Base-by-base conservation (phyloP, 2,797 vertebrate genomes). In the Acipenser oxyrinchus region DNA sequence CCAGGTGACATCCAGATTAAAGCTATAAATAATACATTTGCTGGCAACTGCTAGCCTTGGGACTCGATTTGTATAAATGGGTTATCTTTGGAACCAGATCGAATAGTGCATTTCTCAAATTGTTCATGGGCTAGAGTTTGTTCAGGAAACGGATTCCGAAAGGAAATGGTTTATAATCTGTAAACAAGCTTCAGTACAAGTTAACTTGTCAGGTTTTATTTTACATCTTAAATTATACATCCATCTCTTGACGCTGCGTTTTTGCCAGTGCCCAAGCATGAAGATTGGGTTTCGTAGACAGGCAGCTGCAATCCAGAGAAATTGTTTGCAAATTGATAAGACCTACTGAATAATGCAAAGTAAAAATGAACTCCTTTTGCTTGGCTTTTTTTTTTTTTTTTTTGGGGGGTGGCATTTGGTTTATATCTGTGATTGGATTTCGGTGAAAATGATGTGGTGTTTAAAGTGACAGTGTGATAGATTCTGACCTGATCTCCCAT, bases 21-120 rank as follows among this genome's bases (percentile, higher is more conserved):
- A 79, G 78, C 76, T 88, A 88, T 84, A 87, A 84, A 86, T 88
- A 88, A 71, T 73, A 72, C 65, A 71, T 66, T 69, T 82, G 82
- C 78, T 82, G 80, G 84, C 84, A 86, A 88, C 84, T 83, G 83
- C 81, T 68, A 63, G 74, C 76, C 78, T 66, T 65, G 66, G 73
- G 74, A 78, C 76, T 79, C 75, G 75, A 84, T 85, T 80, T 83
- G 82, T 57, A 6, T n/a, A 48, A 12, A 69, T 69, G 78, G 76
- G 77, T 70, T 81, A 80, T 82, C 69, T 86, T 83, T 81, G 81
- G 83, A 79, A 78, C 70, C 74, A 80, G 76, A 82, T 79, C 64
- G 81, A 75, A 61, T 64, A 62, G 48, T 49, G 49, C 55, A 58
- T 58, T 11, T 11, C 55, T 58, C 55, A 58, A 58, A n/a, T 58